Base-by-base conservation (phyloP, 2,113 vertebrate species). In the Scophthalmus maximus region DNA sequence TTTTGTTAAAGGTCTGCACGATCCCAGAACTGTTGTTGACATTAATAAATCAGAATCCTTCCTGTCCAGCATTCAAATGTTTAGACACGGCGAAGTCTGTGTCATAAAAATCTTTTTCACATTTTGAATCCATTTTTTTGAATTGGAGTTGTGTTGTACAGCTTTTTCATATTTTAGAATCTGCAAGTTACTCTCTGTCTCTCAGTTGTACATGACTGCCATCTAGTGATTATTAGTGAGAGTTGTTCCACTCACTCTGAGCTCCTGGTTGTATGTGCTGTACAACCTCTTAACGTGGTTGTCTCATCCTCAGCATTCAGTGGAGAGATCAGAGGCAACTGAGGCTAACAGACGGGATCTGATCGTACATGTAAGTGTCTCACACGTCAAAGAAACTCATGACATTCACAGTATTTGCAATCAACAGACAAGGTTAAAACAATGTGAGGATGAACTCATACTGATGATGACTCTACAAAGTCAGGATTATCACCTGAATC, bases 311-410 rank as follows among this genome's bases (percentile, higher is more conserved):
- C 81, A 93, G 92, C 87, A 89, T 65, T 92, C 92, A 42, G 84
- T 91, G 74, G 90, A 93, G 59, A 73, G 78, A 59, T 63, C 78
- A 8, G 85, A 89, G 26, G 84, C 88, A 51, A 34, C 76, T 3
- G 90, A 92, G 59, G 73, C 78, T 10, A 91, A 66, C 82, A 80
- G 78, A 53, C 86, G 69, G 44, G 92, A 93, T 60, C 88, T 88
- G 73, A 77, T 92, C 49, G 92, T 94, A 78, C 80, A 91, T 34
- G 93, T 93, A 76, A 88, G 89, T 72, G 25, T 63, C 26, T 8
- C n/a, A 20, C 26, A 47, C 44, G 10, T 23, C 5, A 8, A 44
- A 44, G 18, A n/a, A 8, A 2, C 42, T 44, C 36, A 38, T 10
- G 18, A 3, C 5, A 44, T 7, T 44, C 8, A 47, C 9, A 22